Evolutionary conservation across 2,888 invertebrate species (phyloP).

Genomic region (Thyatira batis): DNA sequence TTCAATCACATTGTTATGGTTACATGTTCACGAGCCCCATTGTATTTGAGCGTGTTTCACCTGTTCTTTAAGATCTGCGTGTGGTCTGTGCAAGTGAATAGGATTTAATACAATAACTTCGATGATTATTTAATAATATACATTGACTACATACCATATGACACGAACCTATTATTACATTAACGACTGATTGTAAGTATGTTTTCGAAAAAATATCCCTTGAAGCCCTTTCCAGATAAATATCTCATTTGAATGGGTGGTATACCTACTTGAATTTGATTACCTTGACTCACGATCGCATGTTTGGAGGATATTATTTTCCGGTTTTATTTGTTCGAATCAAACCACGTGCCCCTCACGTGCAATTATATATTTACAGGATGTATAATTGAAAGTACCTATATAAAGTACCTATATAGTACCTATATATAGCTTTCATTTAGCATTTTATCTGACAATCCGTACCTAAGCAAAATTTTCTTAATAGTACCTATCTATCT

Average conservation of each 20-base stretch:
- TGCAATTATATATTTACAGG: neutral
- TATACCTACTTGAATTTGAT: conserved; percentile 1
- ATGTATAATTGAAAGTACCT: too few relatives aligned
- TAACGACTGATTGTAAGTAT: neutral
- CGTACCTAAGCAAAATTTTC: too few relatives aligned
- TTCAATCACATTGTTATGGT: conserved; percentile 1
- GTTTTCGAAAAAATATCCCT: neutral
- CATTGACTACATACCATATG: neutral
- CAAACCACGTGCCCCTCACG: neutral
- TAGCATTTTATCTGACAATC: too few relatives aligned
- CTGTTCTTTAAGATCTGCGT: conserved; percentile 22
- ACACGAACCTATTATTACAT: neutral
- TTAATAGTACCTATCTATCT: too few relatives aligned
- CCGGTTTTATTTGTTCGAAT: neutral
- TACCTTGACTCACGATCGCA: neutral
- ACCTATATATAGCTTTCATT: too few relatives aligned
- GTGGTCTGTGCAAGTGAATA: conserved; percentile 27
- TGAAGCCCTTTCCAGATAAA: neutral
- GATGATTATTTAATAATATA: neutral
- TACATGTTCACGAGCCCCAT: conserved; percentile 21
- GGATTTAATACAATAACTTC: conserved; percentile 6
- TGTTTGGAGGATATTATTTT: neutral
- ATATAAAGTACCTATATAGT: too few relatives aligned
- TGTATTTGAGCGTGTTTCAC: conserved; percentile 29
- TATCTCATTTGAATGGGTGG: neutral